Percentiles rank a stretch among this genome's conserved stretches.
Conservation (phyloP, 2,113 vertebrate genomes). For the Gymnocephalus cernua region DNA sequence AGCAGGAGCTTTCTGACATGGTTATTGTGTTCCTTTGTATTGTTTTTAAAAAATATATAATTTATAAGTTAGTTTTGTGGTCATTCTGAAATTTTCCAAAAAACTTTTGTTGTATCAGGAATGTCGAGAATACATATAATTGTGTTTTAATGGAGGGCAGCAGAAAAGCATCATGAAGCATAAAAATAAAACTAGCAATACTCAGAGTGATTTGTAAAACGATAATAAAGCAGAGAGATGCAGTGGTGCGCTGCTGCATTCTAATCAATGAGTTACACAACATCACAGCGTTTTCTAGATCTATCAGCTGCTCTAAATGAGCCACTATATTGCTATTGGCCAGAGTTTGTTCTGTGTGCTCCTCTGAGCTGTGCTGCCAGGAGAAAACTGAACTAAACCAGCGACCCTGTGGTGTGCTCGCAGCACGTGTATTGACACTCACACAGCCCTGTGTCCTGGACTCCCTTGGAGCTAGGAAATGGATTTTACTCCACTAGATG, state of each 20-base stretch:
- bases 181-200: slow-evolving; percentile 1
- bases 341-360: not conserved
- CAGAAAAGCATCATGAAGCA: not conserved
- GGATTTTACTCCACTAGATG: slow-evolving; percentile 62
- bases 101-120: too few species aligned
- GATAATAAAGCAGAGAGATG: slow-evolving; percentile 20
- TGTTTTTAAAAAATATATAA: not conserved
- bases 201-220: slow-evolving; percentile 7
- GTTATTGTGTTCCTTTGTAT: not conserved
- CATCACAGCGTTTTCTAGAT: slow-evolving; percentile 4
- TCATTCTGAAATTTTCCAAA: not conserved
- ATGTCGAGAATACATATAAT: not conserved
- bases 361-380: slow-evolving; percentile 19
- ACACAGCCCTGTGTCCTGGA: slow-evolving; percentile 34
- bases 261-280: slow-evolving; percentile 10
- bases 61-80: not conserved
- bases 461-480: slow-evolving; percentile 50
- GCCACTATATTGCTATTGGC: not conserved
- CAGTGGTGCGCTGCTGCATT: not conserved
- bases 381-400: not conserved
- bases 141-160: not conserved
- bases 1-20: not conserved
- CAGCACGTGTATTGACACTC: slow-evolving; percentile 13
- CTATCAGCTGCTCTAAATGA: not conserved
- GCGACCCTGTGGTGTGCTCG: not conserved